Percentiles rank a stretch among this genome's conserved stretches.
Conservation (phyloP, 2,888 invertebrate species). For the Drosophila paramelanica region DNA sequence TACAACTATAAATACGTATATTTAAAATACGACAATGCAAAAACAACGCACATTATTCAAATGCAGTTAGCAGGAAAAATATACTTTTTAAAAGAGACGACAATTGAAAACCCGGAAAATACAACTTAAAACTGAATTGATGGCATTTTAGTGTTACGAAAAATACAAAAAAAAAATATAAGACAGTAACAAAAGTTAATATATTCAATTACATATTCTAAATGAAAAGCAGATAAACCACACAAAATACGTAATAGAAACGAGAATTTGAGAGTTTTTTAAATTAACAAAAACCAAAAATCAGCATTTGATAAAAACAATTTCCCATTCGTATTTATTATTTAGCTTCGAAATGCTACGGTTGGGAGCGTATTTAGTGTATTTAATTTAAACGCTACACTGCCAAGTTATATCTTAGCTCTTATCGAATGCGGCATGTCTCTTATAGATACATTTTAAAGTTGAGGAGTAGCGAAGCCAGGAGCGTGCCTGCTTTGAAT, state of each 20-base stretch:
- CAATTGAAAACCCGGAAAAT: constrained; percentile 22
- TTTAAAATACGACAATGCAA: constrained; percentile 43
- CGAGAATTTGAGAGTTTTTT: constrained; percentile 22
- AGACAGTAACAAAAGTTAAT: constrained; percentile 33
- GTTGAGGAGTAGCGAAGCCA: background rate
- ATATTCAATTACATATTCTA: constrained; percentile 58
- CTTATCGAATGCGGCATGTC: constrained; percentile 6
- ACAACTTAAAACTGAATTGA: constrained; percentile 70
- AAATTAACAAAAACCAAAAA: constrained; percentile 1
- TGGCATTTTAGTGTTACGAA: constrained; percentile 68
- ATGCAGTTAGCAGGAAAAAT: constrained; percentile 31
- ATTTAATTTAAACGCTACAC: constrained; percentile 60
- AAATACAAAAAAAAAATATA: constrained; percentile 16
- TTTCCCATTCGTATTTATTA: constrained; percentile 1
- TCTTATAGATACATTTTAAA: background rate
- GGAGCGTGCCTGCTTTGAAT: constrained; percentile 16
- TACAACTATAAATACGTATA: constrained; percentile 39
- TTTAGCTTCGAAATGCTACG: constrained; percentile 5
- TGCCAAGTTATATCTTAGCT: constrained; percentile 57
- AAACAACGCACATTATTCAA: constrained; percentile 66
- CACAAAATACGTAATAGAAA: constrained; percentile 59
- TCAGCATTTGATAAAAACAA: constrained; percentile 5
- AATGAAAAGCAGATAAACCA: constrained; percentile 35
- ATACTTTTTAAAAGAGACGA: constrained; percentile 12
- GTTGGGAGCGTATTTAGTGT: background rate